Evolutionary conservation across 30 jellyfish, hydroid and myxozoan genomes (phyloP), one percentile per base, ranked within the genome.

Genomic region (Cassiopea andromeda): DNA sequence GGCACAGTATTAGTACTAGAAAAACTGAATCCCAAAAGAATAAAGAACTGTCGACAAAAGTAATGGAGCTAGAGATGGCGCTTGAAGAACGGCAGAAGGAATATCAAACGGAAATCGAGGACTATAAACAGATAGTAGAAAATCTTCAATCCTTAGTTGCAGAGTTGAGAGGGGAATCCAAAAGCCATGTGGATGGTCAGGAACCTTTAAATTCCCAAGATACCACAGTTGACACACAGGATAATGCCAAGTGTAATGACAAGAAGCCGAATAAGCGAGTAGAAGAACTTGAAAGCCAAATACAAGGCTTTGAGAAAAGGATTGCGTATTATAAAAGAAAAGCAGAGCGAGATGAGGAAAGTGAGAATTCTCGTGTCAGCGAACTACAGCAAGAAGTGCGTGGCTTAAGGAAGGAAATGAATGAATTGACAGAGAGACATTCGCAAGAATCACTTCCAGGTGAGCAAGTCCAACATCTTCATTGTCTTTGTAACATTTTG

Each of bases 1-100:
- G 99, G 81, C 97, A 90, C 72, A 88, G 98, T 58, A 93, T 90
- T 3, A 92, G 97, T 69, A 97, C 90, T 66, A 86, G 99, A 60
- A 92, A 92, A 66, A 87, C 99, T 0, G 99, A 96, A 72, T 97
- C 98, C 0, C 92, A 97, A 50, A 81, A 79, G 72, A 91, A 80
- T 48, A 89, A 85, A 72, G 99, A 96, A 69, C 84, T 91, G 60
- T 82, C 89, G 2, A 17, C 89, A 15, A 85, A 81, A 67, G 91
- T 93, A 47, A 96, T 85, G 70, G 92, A 82, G 68, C 85, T 88
- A 8, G 94, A 87, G 60, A 47, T 93, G 79, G 80, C 78, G 48
- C 73, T 91, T 47, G 96, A 87, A 44, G 96, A 88, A 59, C 90
- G 81, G 70, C 96, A 96, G 77, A 84, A 87, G 59, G 91, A 92